phyloP scores from a whole-genome alignment of 2,888 invertebrate genomes.

The Andricus quercusramuli region DNA sequence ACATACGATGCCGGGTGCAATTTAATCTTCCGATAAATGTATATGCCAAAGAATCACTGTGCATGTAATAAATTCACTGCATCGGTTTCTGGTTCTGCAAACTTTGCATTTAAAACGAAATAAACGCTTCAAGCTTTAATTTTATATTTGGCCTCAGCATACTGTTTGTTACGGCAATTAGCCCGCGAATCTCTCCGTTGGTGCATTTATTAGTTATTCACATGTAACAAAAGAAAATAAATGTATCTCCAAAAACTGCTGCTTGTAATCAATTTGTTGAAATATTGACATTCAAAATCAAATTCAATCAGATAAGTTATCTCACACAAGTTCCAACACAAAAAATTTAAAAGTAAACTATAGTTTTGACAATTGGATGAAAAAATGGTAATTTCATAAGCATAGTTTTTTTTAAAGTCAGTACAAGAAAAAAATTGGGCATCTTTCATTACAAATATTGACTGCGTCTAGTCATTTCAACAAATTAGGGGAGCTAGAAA shows the following conservation, averaged over 20 bases:
- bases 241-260: background rate
- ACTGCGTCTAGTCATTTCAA: too few relatives aligned
- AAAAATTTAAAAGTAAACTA: too few relatives aligned
- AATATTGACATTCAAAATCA: background rate
- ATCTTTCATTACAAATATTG: too few relatives aligned
- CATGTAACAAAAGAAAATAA: too few relatives aligned
- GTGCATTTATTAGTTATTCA: background rate
- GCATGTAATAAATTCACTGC: slow-evolving; percentile 54
- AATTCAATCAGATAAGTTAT: background rate
- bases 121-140: background rate
- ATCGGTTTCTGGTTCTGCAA: background rate
- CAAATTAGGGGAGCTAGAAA: too few relatives aligned
- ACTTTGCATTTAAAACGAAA: slow-evolving; percentile 5
- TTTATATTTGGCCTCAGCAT: background rate
- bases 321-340: background rate
- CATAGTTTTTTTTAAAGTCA: too few relatives aligned
- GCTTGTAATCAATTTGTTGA: background rate
- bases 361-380: too few relatives aligned
- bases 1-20: slow-evolving; percentile 49
- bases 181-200: background rate
- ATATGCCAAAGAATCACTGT: slow-evolving; percentile 51
- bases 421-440: too few relatives aligned
- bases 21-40: slow-evolving; percentile 58
- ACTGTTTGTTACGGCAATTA: background rate
- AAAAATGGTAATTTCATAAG: too few relatives aligned